Base-by-base conservation (phyloP, 2,113 vertebrate genomes). In the Synodontis membranacea region DNA sequence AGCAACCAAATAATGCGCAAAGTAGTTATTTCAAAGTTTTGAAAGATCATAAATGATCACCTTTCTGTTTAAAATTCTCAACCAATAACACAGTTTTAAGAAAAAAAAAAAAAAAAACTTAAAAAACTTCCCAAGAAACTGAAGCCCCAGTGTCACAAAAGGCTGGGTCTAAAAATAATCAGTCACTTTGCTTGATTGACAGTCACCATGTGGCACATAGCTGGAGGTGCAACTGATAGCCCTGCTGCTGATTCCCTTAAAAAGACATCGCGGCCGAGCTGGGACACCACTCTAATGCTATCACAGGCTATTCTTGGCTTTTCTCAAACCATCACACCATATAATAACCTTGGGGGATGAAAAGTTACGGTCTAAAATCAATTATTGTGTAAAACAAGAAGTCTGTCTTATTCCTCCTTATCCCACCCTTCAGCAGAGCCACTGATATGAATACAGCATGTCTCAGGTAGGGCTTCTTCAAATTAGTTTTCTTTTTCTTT, bases 181-280 rank as follows among this genome's bases (percentile, higher is more conserved):
- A 86, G 9, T 9, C 79, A 17, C 64, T 87, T 58, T 58, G 84
- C 89, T 86, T 98, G 97, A 99, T 90, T 97, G 98, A 98, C 97
- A 99, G 95, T 80, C 93, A 95, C 95, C 98, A 99, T 98, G 97
- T 99, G 98, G 95, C 95, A 94, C 96, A 96, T 96, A 95, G 92
- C 95, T 93, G 93, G 91, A 89, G 93, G 83, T 93, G 96, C 94
- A 96, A 96, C 93, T 95, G 96, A 97, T 97, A 97, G 92, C 94
- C 93, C 92, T 90, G 93, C 95, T 93, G 95, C 91, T 93, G 96
- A 98, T 99, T 98, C 96, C 98, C 98, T 98, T 99, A 99, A 99
- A 99, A 99, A 99, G 98, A 95, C 97, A 99, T 97, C 89, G 92
- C 90, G 15, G 92, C 92, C 93, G 92, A 94, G 95, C 94, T 94